Percentiles rank a stretch among this genome's conserved stretches.
These are phyloP conservation scores for Panulirus ornatus DNA, from an alignment of 1,140 invertebrate species.

Conservation along the genomic window DNA sequence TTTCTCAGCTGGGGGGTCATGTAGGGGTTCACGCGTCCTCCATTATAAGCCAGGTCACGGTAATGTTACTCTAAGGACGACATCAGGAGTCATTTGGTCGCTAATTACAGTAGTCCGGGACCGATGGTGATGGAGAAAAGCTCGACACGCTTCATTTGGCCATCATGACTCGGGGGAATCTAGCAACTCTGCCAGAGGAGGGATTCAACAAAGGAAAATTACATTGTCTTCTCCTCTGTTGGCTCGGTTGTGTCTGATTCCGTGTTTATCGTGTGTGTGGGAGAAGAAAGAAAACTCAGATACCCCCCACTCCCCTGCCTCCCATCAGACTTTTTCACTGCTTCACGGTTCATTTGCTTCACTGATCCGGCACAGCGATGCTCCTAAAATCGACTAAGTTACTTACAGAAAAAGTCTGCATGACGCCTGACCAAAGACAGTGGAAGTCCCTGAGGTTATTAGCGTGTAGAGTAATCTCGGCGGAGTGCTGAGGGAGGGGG, in stretches of 20 bases:
- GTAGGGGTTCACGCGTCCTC: neutral
- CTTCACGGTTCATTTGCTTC: conserved; percentile 13
- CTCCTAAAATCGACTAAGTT: neutral
- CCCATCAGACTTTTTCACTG: neutral
- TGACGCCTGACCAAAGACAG: too few species aligned
- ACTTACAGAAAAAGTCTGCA: too few species aligned
- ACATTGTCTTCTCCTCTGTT: conserved; percentile 19
- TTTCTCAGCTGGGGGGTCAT: neutral
- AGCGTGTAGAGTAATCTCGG: too few species aligned
- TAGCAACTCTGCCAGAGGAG: conserved; percentile 13
- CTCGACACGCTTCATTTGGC: conserved; percentile 42
- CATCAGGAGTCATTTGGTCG: neutral
- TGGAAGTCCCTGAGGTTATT: too few species aligned
- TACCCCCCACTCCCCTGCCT: too few species aligned
- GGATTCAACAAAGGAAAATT: neutral
- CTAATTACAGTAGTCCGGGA: conserved; percentile 12
- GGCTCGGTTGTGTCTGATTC: conserved; percentile 26
- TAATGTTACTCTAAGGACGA: neutral
- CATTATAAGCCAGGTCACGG: neutral
- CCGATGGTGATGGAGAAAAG: neutral
- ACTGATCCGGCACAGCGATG: neutral
- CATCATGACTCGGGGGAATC: neutral
- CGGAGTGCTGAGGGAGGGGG: too few species aligned
- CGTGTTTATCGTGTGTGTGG: neutral
- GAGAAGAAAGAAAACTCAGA: neutral